phyloP scores from a whole-genome alignment of 2,888 invertebrate species.

The Pherbina coryleti region DNA sequence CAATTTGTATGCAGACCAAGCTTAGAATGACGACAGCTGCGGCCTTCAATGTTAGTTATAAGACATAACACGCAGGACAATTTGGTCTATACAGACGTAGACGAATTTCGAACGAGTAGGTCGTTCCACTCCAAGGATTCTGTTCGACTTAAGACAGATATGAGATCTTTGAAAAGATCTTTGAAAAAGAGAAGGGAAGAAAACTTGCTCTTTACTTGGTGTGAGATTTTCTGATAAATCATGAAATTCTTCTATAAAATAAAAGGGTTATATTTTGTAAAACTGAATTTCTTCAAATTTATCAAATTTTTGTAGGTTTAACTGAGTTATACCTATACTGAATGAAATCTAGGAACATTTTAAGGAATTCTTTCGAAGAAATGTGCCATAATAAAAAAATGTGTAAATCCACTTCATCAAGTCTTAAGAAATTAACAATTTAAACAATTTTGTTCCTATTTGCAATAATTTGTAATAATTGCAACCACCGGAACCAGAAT shows the following conservation, averaged over 20 bases:
- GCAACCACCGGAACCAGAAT: too few species aligned
- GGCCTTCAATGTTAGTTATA: background rate
- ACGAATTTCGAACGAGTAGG: background rate
- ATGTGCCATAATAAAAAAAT: too few species aligned
- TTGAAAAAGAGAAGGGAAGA: background rate
- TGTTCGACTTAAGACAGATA: background rate
- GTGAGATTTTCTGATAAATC: background rate
- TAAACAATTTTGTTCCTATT: too few species aligned
- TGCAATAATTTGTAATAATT: too few species aligned
- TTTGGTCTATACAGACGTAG: background rate
- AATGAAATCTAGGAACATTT: too few species aligned
- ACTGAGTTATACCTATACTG: too few species aligned
- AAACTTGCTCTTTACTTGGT: background rate
- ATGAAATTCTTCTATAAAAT: background rate
- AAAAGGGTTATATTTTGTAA: background rate
- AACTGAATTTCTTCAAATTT: background rate
- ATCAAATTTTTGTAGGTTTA: too few species aligned
- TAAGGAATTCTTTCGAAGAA: too few species aligned
- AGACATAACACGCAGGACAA: background rate
- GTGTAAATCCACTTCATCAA: too few species aligned
- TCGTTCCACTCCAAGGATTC: conserved; percentile 19
- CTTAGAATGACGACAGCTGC: conserved; percentile 25
- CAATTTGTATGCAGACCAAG: background rate
- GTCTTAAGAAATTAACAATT: too few species aligned
- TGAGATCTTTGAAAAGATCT: background rate